Evolutionary conservation across 2,797 vertebrate genomes (phyloP), one percentile per base, ranked within the genome.

Genomic region (Hydrocynus forskahlii): DNA sequence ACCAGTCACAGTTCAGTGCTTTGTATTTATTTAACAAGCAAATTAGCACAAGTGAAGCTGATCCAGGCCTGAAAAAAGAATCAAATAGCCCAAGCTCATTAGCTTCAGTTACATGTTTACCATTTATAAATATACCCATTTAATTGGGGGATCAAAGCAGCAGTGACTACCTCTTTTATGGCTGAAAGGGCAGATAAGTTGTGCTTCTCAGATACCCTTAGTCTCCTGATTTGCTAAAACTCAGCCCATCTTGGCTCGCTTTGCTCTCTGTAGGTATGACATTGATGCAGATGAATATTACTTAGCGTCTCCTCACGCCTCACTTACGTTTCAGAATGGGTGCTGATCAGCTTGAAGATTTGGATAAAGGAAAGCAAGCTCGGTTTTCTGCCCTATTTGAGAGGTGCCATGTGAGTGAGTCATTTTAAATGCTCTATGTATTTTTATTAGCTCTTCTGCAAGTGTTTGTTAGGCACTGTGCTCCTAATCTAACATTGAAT

Each of bases 61-160:
- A 86, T 87, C 76, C 69, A 81, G 75, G 43, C 74, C 76, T 74
- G 68, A 75, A 83, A 81, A 81, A 82, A 76, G 81, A 81, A 84
- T 81, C 78, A 82, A 86, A 86, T 82, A 78, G 80, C 78, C 70
- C 43, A 45, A 79, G 86, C 92, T 94, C 91, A 93, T 93, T 94
- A 93, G 90, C 77, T 82, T 86, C 86, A 83, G 90, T 90, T 92
- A 86, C 91, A 92, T 92, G 92, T 93, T 93, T 93, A 92, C 91
- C 63, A n/a, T 91, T 90, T 92, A 89, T 91, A 91, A 93, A 92
- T 87, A 83, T 85, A 89, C 80, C 89, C 70, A 17, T 88, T 85
- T 93, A 93, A 93, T 93, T 93, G 91, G 91, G 70, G 86, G 89
- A 93, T 92, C 89, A 91, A 88, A 91, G 86, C 79, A 9, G 80